Conservation (phyloP, 2,888 invertebrate genomes). For the Amiota minor region DNA sequence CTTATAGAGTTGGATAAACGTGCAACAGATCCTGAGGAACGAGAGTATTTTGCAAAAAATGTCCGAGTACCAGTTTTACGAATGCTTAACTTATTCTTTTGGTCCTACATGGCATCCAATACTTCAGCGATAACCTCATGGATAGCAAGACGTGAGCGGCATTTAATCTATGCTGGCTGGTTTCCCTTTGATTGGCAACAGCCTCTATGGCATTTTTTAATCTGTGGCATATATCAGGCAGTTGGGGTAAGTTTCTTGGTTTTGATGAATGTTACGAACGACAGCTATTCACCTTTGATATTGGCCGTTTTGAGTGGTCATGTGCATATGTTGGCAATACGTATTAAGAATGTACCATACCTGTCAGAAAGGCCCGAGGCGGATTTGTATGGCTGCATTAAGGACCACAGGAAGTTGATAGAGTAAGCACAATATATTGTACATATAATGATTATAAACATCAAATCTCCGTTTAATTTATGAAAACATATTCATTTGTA, state of each 20-base stretch:
- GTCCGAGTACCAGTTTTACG: neutral
- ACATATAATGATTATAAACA: neutral
- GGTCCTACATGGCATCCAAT: neutral
- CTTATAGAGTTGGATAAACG: conserved; percentile 4
- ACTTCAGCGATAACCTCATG: neutral
- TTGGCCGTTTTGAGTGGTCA: conserved; percentile 18
- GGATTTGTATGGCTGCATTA: conserved; percentile 5
- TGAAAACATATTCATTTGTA: neutral
- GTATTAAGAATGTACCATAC: neutral
- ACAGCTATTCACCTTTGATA: conserved; percentile 6
- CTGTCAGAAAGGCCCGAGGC: neutral
- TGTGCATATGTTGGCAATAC: neutral
- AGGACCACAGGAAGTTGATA: conserved; percentile 11
- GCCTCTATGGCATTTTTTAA: neutral
- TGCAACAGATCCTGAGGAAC: neutral
- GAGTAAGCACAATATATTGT: neutral
- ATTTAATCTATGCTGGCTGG: conserved; percentile 7
- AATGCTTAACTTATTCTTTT: neutral
- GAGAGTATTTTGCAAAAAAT: neutral
- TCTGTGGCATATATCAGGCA: conserved; percentile 7
- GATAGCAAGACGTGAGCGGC: neutral
- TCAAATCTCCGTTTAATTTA: too few species aligned
- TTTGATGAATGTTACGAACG: neutral
- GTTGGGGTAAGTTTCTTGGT: neutral
- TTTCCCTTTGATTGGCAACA: conserved; percentile 8